Conservation (phyloP, 1,140 invertebrate genomes). For the Caerostris extrusa region DNA sequence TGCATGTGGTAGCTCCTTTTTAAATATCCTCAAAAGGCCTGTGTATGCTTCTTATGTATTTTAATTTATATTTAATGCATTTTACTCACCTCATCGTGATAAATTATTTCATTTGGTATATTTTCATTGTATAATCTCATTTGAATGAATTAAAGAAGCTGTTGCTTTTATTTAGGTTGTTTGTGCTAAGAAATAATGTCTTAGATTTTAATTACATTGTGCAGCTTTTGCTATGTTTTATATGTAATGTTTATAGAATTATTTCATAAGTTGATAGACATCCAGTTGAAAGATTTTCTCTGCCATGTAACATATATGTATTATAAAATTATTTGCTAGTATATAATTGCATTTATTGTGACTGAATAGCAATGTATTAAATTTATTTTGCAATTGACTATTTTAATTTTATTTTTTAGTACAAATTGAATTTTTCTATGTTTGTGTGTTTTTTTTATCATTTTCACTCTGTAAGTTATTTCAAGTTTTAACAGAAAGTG, state of each 20-base stretch:
- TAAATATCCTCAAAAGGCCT: conserved; percentile 57
- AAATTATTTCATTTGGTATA: conserved; percentile 61
- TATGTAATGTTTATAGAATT: neutral
- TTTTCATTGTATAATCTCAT: conserved; percentile 50
- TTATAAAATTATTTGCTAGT: conserved; percentile 47
- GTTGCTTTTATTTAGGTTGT: conserved; percentile 40
- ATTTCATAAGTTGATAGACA: conserved; percentile 8
- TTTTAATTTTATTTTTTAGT: no score
- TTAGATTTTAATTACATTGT: conserved; percentile 9
- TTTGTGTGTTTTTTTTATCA: no score
- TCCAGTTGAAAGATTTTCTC: neutral
- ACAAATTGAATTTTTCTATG: no score
- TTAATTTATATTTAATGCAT: conserved; percentile 39
- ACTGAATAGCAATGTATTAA: conserved; percentile 37
- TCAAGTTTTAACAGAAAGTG: no score
- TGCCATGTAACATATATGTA: conserved; percentile 46
- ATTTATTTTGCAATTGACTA: neutral
- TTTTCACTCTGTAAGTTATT: no score
- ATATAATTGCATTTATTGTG: conserved; percentile 22
- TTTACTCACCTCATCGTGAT: conserved; percentile 34
- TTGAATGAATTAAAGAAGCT: neutral
- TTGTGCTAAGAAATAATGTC: conserved; percentile 5
- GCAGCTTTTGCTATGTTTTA: conserved; percentile 39
- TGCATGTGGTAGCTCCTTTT: conserved; percentile 42
- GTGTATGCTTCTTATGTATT: conserved; percentile 50